A percentile compares a stretch with the other conserved stretches of the same genome.
phyloP scores from a whole-genome alignment of 2,797 vertebrate species.

The Erethizon dorsatum region DNA sequence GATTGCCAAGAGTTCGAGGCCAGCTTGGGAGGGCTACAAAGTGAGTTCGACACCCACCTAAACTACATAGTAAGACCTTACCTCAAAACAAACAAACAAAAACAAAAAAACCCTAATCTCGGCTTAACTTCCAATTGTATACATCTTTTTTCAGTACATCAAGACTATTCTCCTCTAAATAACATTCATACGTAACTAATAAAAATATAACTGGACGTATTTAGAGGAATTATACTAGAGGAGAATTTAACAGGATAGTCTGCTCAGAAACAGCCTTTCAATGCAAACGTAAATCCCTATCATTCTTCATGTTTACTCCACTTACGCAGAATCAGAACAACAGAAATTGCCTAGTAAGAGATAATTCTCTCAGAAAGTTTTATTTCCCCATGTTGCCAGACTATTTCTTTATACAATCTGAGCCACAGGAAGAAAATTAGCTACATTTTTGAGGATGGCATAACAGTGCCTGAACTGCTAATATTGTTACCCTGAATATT shows the following conservation, averaged over 20 bases:
- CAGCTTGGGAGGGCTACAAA: background rate
- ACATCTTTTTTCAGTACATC: background rate
- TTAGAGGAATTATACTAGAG: background rate
- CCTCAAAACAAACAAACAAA: background rate
- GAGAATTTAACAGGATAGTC: background rate
- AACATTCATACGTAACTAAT: background rate
- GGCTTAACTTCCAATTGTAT: constrained; percentile 38
- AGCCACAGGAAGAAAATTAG: background rate
- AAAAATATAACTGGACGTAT: background rate
- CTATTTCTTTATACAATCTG: constrained; percentile 5
- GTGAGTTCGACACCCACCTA: background rate
- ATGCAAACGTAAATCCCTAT: background rate
- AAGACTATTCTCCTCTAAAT: background rate
- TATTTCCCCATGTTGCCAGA: background rate
- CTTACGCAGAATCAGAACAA: background rate
- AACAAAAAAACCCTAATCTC: constrained; percentile 48
- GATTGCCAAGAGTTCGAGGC: background rate
- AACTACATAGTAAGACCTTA: background rate
- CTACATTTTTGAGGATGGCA: background rate
- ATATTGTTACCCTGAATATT: background rate
- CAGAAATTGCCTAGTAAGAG: background rate
- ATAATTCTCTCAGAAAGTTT: background rate
- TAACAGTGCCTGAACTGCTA: background rate
- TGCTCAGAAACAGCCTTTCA: background rate
- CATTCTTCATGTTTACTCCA: background rate